A percentile compares a stretch with the other conserved stretches of the same genome.
Conservation (phyloP, 2,888 invertebrate genomes). For the Ceriagrion tenellum region DNA sequence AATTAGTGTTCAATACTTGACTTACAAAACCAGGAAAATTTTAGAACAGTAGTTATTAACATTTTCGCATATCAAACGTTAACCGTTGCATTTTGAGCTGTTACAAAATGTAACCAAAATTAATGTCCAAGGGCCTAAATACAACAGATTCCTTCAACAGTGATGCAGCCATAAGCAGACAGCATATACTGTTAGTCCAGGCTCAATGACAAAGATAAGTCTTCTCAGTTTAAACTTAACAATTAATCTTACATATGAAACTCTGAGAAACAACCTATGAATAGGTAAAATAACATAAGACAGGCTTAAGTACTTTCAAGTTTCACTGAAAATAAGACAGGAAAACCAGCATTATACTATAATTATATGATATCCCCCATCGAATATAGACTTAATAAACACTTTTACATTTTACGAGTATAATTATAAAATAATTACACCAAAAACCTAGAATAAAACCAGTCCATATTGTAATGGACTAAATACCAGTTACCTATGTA, state of each 20-base stretch:
- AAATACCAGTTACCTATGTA: neutral
- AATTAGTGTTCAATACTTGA: no score
- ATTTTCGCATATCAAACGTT: no score
- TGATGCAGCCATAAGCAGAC: no score
- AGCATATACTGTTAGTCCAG: no score
- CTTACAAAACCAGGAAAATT: no score
- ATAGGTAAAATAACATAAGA: neutral
- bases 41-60: no score
- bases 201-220: no score
- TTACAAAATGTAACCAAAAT: no score
- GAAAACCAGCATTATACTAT: neutral
- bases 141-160: no score
- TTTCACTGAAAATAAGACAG: neutral
- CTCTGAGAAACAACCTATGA: neutral
- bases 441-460: neutral
- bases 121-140: no score
- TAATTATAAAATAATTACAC: neutral
- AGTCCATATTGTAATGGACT: neutral
- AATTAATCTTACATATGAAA: neutral
- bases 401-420: no score
- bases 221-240: neutral
- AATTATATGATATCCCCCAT: neutral
- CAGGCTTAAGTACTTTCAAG: neutral
- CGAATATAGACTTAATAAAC: neutral
- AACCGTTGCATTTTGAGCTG: no score